Conservation (phyloP, 2,888 invertebrate genomes). For the Euproctis similis region DNA sequence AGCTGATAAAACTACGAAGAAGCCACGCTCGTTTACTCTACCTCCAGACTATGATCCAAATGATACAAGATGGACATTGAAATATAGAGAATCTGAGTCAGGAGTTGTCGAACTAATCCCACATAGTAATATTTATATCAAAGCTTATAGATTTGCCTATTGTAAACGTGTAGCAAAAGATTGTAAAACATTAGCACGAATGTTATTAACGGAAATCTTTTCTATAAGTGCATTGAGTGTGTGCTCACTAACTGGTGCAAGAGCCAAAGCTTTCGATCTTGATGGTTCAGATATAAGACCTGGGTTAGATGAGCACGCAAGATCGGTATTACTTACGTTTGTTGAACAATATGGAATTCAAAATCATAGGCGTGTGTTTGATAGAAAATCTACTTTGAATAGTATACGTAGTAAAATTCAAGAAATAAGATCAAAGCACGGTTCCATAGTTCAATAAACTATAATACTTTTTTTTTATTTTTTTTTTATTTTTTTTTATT, state of each 20-base stretch:
- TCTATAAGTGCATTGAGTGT: background rate
- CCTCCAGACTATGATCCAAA: background rate
- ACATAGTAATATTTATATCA: background rate
- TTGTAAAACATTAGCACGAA: background rate
- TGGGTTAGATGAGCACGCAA: background rate
- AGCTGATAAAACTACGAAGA: too few species aligned
- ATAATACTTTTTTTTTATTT: too few species aligned
- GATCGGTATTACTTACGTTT: background rate
- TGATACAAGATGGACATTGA: background rate
- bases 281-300: too few species aligned
- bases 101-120: background rate
- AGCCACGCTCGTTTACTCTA: background rate
- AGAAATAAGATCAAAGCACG: background rate
- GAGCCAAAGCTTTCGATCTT: background rate
- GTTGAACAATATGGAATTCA: background rate
- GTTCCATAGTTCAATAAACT: too few species aligned
- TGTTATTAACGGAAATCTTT: constrained; percentile 1
- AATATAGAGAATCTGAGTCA: background rate
- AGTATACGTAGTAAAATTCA: background rate
- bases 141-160: background rate
- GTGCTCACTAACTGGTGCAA: background rate
- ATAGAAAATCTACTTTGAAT: background rate
- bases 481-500: too few species aligned
- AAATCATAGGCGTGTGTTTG: background rate
- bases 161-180: background rate